Evolutionary conservation across 23 tunicate genomes (phyloP), one percentile per base, ranked within the genome.

Genomic region (Ciona savignyi): DNA sequence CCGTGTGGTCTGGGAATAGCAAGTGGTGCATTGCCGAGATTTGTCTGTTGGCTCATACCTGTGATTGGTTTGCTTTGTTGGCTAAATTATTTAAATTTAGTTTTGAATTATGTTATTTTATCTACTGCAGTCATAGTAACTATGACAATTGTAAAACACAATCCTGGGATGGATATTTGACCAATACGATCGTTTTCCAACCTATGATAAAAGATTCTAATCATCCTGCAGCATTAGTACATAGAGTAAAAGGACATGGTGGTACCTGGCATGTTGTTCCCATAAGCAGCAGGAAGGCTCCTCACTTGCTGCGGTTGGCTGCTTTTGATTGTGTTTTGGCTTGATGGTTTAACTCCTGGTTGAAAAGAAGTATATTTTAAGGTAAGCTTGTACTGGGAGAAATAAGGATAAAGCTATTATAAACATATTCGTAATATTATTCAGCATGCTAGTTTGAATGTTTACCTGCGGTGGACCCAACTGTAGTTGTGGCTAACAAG

Each of bases 111-210:
- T n/a, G n/a, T n/a, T n/a, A n/a, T n/a, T n/a, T n/a, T n/a, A n/a
- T n/a, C n/a, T 33, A 2, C 21, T 27, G 82, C 82, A 78, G 82
- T 78, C 82, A 78, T 78, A 26, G 82, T 78, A 78, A 78, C 82
- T 78, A 78, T 78, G 82, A 78, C 82, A 79, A 32, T 6, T 20
- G 77, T 51, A 48, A 72, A 48, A 26, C 15, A 67, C 81, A 66
- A 48, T 74, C 69, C 27, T 74, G 23, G 6, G 31, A 20, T 23
- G 56, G 22, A 27, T 2, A 23, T 20, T 25, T 30, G 26, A 72
- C n/a, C 26, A 48, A 72, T 34, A 71, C 61, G 28, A 63, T 63
- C 67, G 24, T 63, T 9, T 23, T 25, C 22, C 28, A 25, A n/a
- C 67, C 67, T 33, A 32, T 30, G 51, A 21, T 20, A 1, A 22